Conservation (phyloP, 2,888 invertebrate genomes). For the Hydrotaea diabolus region DNA sequence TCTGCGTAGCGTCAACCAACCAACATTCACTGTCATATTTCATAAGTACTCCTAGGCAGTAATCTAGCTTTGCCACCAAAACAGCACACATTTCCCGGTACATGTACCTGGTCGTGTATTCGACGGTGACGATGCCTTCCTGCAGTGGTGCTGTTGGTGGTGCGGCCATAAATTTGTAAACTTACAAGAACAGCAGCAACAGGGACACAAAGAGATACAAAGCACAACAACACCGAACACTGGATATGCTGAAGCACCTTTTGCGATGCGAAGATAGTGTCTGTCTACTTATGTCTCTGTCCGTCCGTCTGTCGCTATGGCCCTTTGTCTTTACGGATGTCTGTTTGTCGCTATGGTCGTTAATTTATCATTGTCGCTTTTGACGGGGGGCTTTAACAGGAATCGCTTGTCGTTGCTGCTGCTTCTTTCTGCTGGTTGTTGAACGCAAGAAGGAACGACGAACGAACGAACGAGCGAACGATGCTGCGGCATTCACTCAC, state of each 20-base stretch:
- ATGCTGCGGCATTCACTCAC: slow-evolving; percentile 16
- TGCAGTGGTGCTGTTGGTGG: not conserved
- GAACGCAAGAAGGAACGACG: no score
- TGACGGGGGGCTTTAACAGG: slow-evolving; percentile 47
- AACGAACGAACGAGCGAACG: no score
- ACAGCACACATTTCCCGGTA: no score
- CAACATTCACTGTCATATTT: slow-evolving; percentile 10
- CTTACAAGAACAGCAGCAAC: slow-evolving; percentile 15
- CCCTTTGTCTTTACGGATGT: not conserved
- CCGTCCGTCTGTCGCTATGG: slow-evolving; percentile 9
- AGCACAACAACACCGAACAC: not conserved
- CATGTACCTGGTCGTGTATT: not conserved
- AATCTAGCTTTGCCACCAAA: not conserved
- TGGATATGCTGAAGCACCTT: not conserved
- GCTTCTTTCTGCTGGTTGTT: no score
- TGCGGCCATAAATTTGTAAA: slow-evolving; percentile 31
- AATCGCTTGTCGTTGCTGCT: not conserved
- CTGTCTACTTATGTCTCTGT: slow-evolving; percentile 2
- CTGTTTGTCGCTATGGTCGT: slow-evolving; percentile 23
- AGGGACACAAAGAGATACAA: slow-evolving; percentile 7
- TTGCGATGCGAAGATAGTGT: not conserved
- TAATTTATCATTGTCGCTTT: slow-evolving; percentile 66
- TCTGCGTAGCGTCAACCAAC: not conserved
- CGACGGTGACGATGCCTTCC: not conserved
- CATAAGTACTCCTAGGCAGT: not conserved